These are phyloP conservation scores for Formica selysi DNA, from an alignment of 1,140 invertebrate species.

Conservation along the genomic window DNA sequence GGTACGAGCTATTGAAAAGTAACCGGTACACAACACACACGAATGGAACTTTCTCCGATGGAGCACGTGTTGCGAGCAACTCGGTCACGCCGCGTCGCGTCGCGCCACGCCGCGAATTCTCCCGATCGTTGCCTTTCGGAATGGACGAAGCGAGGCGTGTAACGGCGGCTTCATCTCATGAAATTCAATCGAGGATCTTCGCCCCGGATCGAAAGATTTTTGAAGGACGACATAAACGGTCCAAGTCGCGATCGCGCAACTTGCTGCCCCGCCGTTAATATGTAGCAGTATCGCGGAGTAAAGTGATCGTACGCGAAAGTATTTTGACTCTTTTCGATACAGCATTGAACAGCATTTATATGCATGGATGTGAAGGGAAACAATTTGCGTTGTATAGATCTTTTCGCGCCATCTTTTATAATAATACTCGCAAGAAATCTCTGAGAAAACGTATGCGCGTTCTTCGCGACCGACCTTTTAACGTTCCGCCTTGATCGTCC, in stretches of 20 bases:
- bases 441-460: not conserved
- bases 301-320: slow-evolving; percentile 4
- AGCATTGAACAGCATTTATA: not conserved
- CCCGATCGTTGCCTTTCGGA: slow-evolving; percentile 66
- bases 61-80: slow-evolving; percentile 74
- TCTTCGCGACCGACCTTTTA: slow-evolving; percentile 22
- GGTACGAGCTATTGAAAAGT: slow-evolving; percentile 46
- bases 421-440: not conserved
- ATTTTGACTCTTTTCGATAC: not conserved
- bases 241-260: slow-evolving; percentile 68
- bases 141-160: slow-evolving; percentile 79
- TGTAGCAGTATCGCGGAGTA: slow-evolving; percentile 41
- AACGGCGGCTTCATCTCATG: slow-evolving; percentile 80
- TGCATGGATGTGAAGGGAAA: not conserved
- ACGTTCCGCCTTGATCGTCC: slow-evolving; percentile 79
- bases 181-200: slow-evolving; percentile 78
- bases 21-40: slow-evolving; percentile 38
- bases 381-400: not conserved
- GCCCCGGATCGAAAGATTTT: slow-evolving; percentile 73
- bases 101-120: slow-evolving; percentile 56
- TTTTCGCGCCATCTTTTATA: not conserved
- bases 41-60: slow-evolving; percentile 66
- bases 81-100: slow-evolving; percentile 66
- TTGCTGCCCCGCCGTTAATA: slow-evolving; percentile 68
- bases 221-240: slow-evolving; percentile 60